Percentiles rank a stretch among this genome's conserved stretches.
Conservation (phyloP, 2,888 invertebrate species). For the Deroplatys truncata region DNA sequence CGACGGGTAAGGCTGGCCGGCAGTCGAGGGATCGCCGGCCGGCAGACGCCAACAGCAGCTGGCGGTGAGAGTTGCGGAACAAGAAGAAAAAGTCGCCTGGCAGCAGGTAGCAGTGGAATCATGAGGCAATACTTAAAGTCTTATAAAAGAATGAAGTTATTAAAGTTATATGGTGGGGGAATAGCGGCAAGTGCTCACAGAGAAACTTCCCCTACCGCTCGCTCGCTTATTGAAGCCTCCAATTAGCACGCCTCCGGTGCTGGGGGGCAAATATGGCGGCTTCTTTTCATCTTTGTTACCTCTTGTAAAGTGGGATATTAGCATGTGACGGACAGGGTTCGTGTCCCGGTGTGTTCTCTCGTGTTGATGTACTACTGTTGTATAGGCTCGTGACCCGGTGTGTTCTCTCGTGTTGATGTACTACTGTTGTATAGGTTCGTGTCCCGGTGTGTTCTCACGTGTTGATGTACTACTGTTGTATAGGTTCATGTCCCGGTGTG, state of each 20-base stretch:
- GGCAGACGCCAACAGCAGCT: background rate
- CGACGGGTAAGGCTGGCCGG: too few species aligned
- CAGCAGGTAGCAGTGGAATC: background rate
- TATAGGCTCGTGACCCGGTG: background rate
- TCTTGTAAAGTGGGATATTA: background rate
- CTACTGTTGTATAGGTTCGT: background rate
- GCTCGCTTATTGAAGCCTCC: constrained; percentile 18
- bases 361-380: too few species aligned
- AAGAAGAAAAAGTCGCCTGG: background rate
- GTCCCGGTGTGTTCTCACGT: background rate
- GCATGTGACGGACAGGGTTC: background rate
- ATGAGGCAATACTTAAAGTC: background rate
- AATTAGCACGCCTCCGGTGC: constrained; percentile 23
- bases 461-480: too few species aligned
- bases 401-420: background rate
- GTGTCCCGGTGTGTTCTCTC: background rate
- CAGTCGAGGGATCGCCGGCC: too few species aligned
- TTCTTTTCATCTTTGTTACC: constrained; percentile 18
- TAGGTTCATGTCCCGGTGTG: background rate
- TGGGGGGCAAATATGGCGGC: constrained; percentile 18
- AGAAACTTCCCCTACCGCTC: background rate
- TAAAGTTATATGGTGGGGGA: constrained; percentile 19
- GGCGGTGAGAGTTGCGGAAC: too few species aligned
- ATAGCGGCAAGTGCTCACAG: background rate
- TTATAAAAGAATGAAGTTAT: constrained; percentile 31